A percentile compares a stretch with the other conserved stretches of the same genome.
phyloP scores from a whole-genome alignment of 2,888 invertebrate species.

The Ectemnius lituratus region DNA sequence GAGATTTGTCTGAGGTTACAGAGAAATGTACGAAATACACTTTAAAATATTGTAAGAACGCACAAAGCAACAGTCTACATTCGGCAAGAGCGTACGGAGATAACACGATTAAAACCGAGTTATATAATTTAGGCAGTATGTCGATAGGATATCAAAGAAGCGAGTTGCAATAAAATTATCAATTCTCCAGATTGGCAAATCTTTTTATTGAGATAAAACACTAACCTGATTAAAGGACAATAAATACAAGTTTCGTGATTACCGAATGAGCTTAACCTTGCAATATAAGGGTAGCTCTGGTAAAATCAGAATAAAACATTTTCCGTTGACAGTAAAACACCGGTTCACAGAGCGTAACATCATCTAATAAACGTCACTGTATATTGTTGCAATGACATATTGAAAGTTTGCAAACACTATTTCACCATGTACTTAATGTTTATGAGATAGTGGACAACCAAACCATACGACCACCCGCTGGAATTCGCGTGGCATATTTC shows the following conservation, averaged over 20 bases:
- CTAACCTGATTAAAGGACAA: constrained; percentile 45
- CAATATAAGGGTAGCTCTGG: constrained; percentile 1
- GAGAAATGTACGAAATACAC: background rate
- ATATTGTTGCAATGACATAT: constrained; percentile 41
- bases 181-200: background rate
- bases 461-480: too few species aligned
- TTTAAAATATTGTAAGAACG: background rate
- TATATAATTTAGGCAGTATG: background rate
- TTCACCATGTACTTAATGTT: too few species aligned
- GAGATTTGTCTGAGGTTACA: background rate
- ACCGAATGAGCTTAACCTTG: constrained; percentile 18
- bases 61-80: background rate
- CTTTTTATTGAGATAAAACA: constrained; percentile 29
- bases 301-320: constrained; percentile 12
- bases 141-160: background rate
- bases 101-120: background rate
- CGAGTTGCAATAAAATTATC: constrained; percentile 5
- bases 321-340: constrained; percentile 12
- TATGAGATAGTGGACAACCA: too few species aligned
- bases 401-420: constrained; percentile 42
- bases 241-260: constrained; percentile 5
- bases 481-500: too few species aligned
- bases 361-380: constrained; percentile 9
- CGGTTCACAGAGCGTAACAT: constrained; percentile 1
- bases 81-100: background rate